Evolutionary conservation across 2,797 vertebrate species (phyloP), one percentile per base, ranked within the genome.

Genomic region (Leontocebus nigricollis): DNA sequence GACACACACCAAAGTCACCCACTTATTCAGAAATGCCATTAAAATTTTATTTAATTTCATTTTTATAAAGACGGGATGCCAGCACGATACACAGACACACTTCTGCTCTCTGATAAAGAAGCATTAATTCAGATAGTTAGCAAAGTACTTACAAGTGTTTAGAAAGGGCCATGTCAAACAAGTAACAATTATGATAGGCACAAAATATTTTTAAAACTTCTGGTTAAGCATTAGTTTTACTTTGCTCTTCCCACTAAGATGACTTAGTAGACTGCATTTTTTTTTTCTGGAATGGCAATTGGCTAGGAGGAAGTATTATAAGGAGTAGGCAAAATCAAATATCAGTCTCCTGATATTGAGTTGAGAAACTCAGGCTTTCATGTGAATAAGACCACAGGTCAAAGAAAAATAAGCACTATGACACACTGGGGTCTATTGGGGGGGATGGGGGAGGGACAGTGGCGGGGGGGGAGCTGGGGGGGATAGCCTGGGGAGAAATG

Each of bases 1-100:
- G 90, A 83, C 44, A 96, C 96, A 97, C 46, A 92, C 73, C 73
- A 93, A 87, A 94, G 88, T 88, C 95, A 95, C 95, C 97, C 95
- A 90, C 87, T n/a, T 50, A 73, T 5, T 92, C 82, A 97, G 52
- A 93, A 96, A 95, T 36, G 26, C 41, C 61, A 83, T 44, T 52
- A 2, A 76, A 95, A 91, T 50, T 70, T 44, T 26, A 94, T 36
- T 83, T 90, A 26, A 85, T 72, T 96, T 77, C 55, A 92, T 90
- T 90, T 84, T 64, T 64, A 27, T 85, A 59, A 59, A 52, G 6
- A 93, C 22, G 30, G 50, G 36, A 64, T 15, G 8, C 75, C 64
- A 89, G 64, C 7, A 87, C 27, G 73, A 92, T 6, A 84, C 22
- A 93, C 4, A 92, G 10, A 90, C 19, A 80, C 17, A 90, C 12